A percentile compares a stretch with the other conserved stretches of the same genome.
Evolutionary conservation across 1,140 invertebrate species (phyloP).

Genomic region (Diorhabda carinulata): DNA sequence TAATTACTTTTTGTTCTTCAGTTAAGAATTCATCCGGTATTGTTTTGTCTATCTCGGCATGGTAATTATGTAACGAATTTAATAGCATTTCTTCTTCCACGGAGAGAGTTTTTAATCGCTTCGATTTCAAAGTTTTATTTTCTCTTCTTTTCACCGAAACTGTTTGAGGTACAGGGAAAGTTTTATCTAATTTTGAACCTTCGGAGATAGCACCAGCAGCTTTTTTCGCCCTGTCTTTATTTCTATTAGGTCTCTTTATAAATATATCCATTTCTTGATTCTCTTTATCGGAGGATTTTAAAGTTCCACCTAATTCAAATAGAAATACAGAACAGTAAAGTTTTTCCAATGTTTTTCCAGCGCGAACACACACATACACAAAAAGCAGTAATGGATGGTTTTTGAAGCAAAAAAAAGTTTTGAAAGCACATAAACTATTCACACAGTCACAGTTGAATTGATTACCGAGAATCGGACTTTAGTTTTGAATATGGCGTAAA

Average conservation of each 20-base stretch:
- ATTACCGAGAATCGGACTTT: background rate
- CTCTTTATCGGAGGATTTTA: background rate
- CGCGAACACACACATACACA: background rate
- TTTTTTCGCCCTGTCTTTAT: slow-evolving; percentile 9
- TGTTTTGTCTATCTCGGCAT: slow-evolving; percentile 37
- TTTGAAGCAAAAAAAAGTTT: background rate
- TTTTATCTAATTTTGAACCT: slow-evolving; percentile 21
- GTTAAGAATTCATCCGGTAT: slow-evolving; percentile 34
- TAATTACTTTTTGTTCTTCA: slow-evolving; percentile 35
- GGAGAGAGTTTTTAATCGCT: slow-evolving; percentile 31
- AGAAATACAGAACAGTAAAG: slow-evolving; percentile 5
- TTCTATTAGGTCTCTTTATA: slow-evolving; percentile 6
- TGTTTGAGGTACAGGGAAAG: background rate
- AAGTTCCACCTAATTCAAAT: background rate
- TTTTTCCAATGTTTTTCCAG: background rate
- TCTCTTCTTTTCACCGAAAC: slow-evolving; percentile 27
- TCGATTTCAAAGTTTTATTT: slow-evolving; percentile 13
- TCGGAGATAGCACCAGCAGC: slow-evolving; percentile 5
- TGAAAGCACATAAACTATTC: background rate
- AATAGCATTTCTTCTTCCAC: slow-evolving; percentile 37
- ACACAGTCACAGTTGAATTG: background rate
- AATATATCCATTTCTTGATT: slow-evolving; percentile 11
- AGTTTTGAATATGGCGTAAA: background rate
- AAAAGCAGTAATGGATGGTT: background rate
- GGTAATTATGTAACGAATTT: slow-evolving; percentile 32